Base-by-base conservation (phyloP, 2,113 vertebrate species). In the Dermatemys mawii region DNA sequence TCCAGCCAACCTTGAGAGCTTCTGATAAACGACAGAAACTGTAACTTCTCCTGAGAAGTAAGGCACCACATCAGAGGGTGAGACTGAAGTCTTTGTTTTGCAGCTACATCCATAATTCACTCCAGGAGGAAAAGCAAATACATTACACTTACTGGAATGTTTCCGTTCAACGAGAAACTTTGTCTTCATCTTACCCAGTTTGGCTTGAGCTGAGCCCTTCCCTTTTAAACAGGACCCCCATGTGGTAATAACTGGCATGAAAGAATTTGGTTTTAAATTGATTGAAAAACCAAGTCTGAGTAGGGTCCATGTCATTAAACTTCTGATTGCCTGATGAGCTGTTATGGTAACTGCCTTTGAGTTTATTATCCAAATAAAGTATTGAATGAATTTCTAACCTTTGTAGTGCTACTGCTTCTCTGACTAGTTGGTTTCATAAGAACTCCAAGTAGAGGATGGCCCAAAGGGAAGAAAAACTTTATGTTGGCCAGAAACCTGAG, bases 61-160 rank as follows among this genome's bases (percentile, higher is more conserved):
- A 60, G 27, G 14, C 46, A 53, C 53, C 3, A 0, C 0, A 0
- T 22, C 35, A 11, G 53, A 48, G 44, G 7, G 2, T 50, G 8
- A 78, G 84, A 53, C 2, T 0, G 48, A 35, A 67, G n/a, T 63
- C 57, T 49, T 51, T 57, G 2, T 80, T 17, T 90, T 35, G 75
- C 49, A 27, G 0, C 38, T 41, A 19, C 53, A 51, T 76, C 35
- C 12, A 3, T 38, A 35, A 4, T 0, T 1, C 27, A 5, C 27
- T 35, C 6, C 63, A 14, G 73, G 13, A 67, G 35, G 29, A 32
- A 38, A 24, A 4, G 2, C 29, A 5, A 13, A 3, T 51, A 19
- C 32, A 14, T 22, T 8, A 2, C 51, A 51, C 55, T 21, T 7
- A 2, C 55, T 54, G 17, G 29, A 26, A 67, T 35, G 16, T n/a